A percentile compares a stretch with the other conserved stretches of the same genome.
phyloP scores from a whole-genome alignment of 2,797 vertebrate species.

The Anabacerthia variegaticeps region DNA sequence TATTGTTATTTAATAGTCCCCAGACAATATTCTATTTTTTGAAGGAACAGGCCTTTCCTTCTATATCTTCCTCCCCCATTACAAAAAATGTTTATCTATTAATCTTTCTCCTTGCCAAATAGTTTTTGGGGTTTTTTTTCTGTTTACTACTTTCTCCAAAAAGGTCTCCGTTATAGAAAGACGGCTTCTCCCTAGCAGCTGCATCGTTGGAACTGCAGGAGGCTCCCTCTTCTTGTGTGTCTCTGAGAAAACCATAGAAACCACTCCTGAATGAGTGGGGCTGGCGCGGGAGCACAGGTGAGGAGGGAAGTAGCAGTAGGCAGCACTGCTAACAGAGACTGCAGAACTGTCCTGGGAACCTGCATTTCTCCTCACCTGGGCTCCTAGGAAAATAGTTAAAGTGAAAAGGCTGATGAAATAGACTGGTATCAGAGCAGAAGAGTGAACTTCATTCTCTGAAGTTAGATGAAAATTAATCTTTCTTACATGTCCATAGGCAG shows the following conservation, averaged over 20 bases:
- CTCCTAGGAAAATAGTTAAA: background rate
- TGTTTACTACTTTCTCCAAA: background rate
- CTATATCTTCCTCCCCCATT: background rate
- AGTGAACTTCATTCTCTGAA: background rate
- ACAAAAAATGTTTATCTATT: background rate
- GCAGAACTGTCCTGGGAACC: background rate
- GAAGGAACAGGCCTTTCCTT: background rate
- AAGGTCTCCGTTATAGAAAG: background rate
- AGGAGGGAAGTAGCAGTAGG: too few relatives aligned
- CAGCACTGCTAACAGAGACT: background rate
- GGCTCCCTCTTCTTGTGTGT: background rate
- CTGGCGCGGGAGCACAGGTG: background rate
- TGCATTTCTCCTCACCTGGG: background rate
- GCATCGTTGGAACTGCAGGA: background rate
- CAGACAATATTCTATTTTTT: conserved; percentile 39
- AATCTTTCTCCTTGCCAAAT: background rate
- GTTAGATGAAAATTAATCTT: background rate
- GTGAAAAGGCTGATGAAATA: background rate
- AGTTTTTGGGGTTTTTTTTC: background rate
- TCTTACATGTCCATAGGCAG: background rate
- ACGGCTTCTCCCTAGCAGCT: background rate
- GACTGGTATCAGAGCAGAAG: background rate
- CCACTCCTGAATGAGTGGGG: background rate
- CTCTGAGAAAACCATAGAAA: background rate
- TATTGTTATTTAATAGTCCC: conserved; percentile 52